Evolutionary conservation across 2,797 vertebrate genomes (phyloP).

Genomic region (Myoxocephalus aenaeus): DNA sequence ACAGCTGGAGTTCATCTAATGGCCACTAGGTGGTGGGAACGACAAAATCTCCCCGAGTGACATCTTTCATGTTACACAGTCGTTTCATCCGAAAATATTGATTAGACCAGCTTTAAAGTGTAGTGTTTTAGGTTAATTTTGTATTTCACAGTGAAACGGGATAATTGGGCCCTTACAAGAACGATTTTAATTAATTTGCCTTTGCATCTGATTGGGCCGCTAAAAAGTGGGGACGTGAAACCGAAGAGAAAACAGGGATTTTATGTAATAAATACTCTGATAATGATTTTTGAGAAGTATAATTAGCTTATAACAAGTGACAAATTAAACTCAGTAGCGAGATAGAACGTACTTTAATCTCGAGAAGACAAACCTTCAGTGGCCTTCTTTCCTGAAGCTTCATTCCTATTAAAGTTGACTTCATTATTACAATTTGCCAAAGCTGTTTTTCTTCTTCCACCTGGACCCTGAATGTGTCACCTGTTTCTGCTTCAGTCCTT

Average conservation of each 20-base stretch:
- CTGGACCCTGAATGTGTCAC: background rate
- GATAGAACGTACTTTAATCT: background rate
- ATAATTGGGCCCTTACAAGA: too few species aligned
- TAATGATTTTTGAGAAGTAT: background rate
- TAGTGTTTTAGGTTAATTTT: too few species aligned
- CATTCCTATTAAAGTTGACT: background rate
- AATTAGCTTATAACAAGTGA: too few species aligned
- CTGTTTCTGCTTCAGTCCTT: background rate
- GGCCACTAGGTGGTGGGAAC: slow-evolving; percentile 4
- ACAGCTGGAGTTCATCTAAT: background rate
- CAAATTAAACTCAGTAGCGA: background rate
- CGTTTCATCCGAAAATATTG: background rate
- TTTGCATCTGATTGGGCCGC: too few species aligned
- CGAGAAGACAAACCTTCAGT: background rate
- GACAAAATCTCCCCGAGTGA: background rate
- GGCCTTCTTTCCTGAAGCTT: background rate
- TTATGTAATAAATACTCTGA: background rate
- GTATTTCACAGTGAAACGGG: too few species aligned
- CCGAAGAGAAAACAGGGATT: background rate
- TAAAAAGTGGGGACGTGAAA: too few species aligned
- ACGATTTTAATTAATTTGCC: too few species aligned
- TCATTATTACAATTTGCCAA: background rate
- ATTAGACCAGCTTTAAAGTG: background rate
- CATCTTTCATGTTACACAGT: background rate
- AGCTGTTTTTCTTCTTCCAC: background rate